Conservation (phyloP, 2,888 invertebrate genomes). For the Stomorhina lunata region DNA sequence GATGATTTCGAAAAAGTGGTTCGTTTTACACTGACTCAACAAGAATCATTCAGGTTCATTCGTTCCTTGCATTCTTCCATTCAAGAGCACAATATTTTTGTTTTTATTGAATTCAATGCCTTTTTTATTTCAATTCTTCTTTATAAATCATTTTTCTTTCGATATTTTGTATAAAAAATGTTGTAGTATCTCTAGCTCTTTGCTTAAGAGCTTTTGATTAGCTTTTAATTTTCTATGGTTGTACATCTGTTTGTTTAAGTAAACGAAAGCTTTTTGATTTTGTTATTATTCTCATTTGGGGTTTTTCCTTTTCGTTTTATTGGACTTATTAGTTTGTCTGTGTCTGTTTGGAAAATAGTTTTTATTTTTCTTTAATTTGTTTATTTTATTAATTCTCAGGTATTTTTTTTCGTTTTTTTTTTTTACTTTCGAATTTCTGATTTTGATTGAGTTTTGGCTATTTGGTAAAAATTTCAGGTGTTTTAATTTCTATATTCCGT, state of each 20-base stretch:
- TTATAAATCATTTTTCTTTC: no score
- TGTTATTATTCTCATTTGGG: constrained; percentile 28
- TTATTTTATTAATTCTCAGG: constrained; percentile 60
- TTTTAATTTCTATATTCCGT: no score
- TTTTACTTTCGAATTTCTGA: neutral
- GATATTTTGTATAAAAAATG: neutral
- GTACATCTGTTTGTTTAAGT: constrained; percentile 59
- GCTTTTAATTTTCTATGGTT: neutral
- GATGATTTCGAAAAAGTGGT: constrained; percentile 78
- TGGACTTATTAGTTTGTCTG: constrained; percentile 60
- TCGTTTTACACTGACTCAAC: constrained; percentile 79
- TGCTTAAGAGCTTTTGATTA: constrained; percentile 36
- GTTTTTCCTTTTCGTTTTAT: constrained; percentile 37
- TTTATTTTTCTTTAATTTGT: constrained; percentile 66
- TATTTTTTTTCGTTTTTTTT: neutral
- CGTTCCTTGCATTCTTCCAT: constrained; percentile 54
- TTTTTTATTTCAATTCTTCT: no score
- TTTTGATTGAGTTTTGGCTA: constrained; percentile 63
- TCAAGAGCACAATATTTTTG: constrained; percentile 19
- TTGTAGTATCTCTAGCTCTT: neutral
- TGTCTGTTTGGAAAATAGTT: constrained; percentile 69
- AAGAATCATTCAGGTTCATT: constrained; percentile 37
- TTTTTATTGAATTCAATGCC: neutral
- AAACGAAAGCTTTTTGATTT: constrained; percentile 63
- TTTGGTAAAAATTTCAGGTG: constrained; percentile 48